Base-by-base conservation (phyloP, 1,140 invertebrate species). In the Archegozetes longisetosus region DNA sequence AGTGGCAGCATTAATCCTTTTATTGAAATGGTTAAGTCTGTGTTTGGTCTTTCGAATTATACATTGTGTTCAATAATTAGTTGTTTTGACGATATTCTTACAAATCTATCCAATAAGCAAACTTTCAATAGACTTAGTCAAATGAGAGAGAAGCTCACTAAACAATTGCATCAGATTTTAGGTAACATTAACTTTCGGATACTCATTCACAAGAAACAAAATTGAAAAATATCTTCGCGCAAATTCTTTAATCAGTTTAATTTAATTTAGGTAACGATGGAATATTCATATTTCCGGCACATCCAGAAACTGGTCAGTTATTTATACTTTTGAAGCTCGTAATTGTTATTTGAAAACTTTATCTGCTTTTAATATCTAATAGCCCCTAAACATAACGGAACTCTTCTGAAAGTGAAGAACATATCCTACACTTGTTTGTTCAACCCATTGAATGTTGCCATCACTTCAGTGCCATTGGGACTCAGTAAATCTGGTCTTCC, bases 401-500 rank as follows among this genome's bases (percentile, higher is more conserved):
- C 84, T 29, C 77, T 88, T 62, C 73, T 88, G 2, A 80, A 84
- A 56, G 83, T 87, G 1, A 86, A 80, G 68, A 93, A 95, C 73
- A 93, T 92, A 72, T 77, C 81, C 6, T 91, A 94, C 70, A 91
- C 86, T 71, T 83, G 80, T 27, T 75, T 96, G 32, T 89, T 94
- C 70, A 97, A 95, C 74, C 82, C 82, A 9, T 70, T 95, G 1
- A 80, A 81, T 27, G 73, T 93, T 17, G 91, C 92, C 9, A 82
- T 80, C 0, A 52, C 50, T 9, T 68, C 70, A 47, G 68, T 70
- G 51, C 75, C 75, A 6, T 56, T 76, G 20, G 75, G 74, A 12
- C 62, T 76, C 12, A 68, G 67, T 57, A 64, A 64, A 24, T 65
- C 72, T 25, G 73, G 74, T 1, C 58, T 76, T 24, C 75, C 75